phyloP scores from a whole-genome alignment of 2,113 vertebrate species.

The Platysternon megacephalum region DNA sequence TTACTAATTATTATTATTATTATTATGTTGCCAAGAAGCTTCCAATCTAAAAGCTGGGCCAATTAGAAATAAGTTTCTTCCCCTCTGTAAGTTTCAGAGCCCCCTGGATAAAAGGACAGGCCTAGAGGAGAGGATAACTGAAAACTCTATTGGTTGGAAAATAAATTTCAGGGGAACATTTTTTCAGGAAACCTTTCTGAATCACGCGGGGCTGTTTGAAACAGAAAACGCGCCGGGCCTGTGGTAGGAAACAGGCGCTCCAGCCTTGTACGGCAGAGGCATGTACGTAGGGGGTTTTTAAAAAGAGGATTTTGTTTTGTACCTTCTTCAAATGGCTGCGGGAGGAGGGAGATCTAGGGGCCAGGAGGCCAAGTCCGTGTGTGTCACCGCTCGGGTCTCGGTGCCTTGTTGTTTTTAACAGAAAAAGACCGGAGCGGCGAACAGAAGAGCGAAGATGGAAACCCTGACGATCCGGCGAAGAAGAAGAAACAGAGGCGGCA shows the following conservation, averaged over 20 bases:
- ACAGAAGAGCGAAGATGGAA: slow-evolving; percentile 88
- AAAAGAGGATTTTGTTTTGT: neutral
- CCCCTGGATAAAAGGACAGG: neutral
- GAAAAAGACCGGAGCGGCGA: slow-evolving; percentile 89
- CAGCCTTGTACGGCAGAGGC: no score
- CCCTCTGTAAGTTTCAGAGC: neutral
- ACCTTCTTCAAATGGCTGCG: neutral
- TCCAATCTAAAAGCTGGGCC: neutral
- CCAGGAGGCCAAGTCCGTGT: neutral
- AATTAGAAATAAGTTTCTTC: neutral
- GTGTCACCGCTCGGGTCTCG: neutral
- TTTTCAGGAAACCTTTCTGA: neutral
- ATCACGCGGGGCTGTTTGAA: neutral
- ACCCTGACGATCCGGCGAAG: slow-evolving; percentile 89
- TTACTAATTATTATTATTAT: no score
- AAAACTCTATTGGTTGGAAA: neutral
- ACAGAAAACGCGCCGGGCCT: neutral
- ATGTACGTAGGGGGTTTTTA: neutral
- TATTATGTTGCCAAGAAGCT: neutral
- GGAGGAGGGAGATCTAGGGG: no score
- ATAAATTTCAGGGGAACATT: neutral
- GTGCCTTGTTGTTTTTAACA: slow-evolving; percentile 46
- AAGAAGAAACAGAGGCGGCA: slow-evolving; percentile 97
- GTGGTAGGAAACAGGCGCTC: neutral
- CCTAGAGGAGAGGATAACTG: neutral